Conservation (phyloP, 2,888 invertebrate genomes). For the Pelosia muscerda region DNA sequence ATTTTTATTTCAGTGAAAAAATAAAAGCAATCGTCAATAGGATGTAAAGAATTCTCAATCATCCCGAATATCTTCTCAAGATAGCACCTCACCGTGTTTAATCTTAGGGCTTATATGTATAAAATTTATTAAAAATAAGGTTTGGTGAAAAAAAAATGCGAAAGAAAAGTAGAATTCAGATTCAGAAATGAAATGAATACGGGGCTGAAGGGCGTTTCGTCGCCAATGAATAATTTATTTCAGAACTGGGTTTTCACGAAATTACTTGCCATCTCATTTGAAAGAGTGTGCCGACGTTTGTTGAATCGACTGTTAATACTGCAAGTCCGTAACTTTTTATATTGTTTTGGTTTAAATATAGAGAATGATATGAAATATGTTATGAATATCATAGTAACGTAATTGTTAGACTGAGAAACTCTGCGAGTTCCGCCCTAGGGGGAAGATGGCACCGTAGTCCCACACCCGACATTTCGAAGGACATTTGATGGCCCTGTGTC, state of each 20-base stretch:
- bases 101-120: conserved; percentile 81
- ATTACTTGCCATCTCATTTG: conserved; percentile 84
- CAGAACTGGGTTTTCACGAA: conserved; percentile 83
- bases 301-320: conserved; percentile 69
- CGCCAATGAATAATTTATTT: conserved; percentile 87
- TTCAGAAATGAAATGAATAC: conserved; percentile 87
- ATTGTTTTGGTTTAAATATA: conserved; percentile 29
- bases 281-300: conserved; percentile 72
- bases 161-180: conserved; percentile 82
- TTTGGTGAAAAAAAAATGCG: conserved; percentile 75
- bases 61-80: conserved; percentile 50
- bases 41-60: conserved; percentile 53
- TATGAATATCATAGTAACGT: conserved; percentile 1
- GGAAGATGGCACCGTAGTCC: too few species aligned
- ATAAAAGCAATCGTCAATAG: conserved; percentile 40
- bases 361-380: conserved; percentile 4
- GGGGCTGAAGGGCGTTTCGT: conserved; percentile 84
- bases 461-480: too few species aligned
- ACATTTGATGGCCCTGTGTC: too few species aligned
- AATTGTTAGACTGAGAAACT: neutral
- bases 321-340: conserved; percentile 42
- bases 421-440: too few species aligned
- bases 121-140: conserved; percentile 83
- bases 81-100: conserved; percentile 66
- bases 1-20: conserved; percentile 10